A percentile compares a stretch with the other conserved stretches of the same genome.
These are phyloP conservation scores for Bujurquina vittata DNA, from an alignment of 2,113 vertebrate species.

Conservation along the genomic window DNA sequence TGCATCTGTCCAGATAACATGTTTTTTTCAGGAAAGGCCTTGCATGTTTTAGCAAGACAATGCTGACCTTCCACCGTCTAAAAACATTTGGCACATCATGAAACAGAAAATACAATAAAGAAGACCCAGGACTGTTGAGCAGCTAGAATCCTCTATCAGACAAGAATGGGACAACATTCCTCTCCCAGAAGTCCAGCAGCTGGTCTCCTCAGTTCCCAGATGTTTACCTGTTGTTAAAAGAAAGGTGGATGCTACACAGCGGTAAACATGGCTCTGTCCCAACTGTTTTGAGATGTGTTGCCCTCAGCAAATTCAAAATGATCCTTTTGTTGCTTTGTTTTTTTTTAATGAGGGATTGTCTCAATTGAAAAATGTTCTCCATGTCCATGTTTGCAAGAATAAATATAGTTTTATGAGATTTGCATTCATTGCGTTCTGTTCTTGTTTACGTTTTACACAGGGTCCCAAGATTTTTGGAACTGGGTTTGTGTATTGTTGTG, in stretches of 20 bases:
- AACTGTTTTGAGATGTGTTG: not conserved
- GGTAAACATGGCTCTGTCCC: not conserved
- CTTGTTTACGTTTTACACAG: not conserved
- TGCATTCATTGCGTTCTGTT: not conserved
- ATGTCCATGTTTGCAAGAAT: not conserved
- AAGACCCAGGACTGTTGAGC: not conserved
- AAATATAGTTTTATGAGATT: too few species aligned
- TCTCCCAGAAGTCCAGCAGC: too few species aligned
- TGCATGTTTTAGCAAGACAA: not conserved
- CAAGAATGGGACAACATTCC: not conserved
- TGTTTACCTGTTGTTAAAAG: not conserved
- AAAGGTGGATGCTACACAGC: not conserved
- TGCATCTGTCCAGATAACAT: not conserved
- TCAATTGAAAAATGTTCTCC: not conserved
- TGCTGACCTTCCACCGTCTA: not conserved
- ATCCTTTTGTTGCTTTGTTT: not conserved
- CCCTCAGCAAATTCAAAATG: not conserved
- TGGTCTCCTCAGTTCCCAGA: not conserved
- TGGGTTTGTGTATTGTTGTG: not conserved
- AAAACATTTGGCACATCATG: not conserved
- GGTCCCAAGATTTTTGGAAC: not conserved
- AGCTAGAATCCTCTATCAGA: not conserved
- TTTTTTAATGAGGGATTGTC: not conserved
- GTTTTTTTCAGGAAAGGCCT: not conserved
- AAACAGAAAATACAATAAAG: not conserved